Percentiles rank a stretch among this genome's conserved stretches.
Evolutionary conservation across 2,113 vertebrate species (phyloP).

Genomic region (Pungitius pungitius): DNA sequence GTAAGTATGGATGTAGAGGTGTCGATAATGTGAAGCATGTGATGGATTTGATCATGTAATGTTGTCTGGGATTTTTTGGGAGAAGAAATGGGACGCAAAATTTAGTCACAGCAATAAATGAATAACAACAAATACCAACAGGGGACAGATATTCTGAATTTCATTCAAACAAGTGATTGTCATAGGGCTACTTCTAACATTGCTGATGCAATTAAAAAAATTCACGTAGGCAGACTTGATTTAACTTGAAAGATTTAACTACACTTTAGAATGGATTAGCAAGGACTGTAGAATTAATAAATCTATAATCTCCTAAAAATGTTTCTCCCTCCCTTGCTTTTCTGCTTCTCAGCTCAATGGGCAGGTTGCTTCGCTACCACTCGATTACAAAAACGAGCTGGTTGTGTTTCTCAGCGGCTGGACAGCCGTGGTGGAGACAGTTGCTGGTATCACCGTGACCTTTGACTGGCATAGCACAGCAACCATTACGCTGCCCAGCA

Average conservation of each 20-base stretch:
- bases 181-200: slow-evolving; percentile 58
- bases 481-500: slow-evolving; percentile 59
- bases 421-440: slow-evolving; percentile 65
- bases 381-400: slow-evolving; percentile 59
- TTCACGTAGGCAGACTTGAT: slow-evolving; percentile 63
- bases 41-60: slow-evolving; percentile 4
- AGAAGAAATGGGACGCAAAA: slow-evolving; percentile 46
- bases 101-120: slow-evolving; percentile 42
- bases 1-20: slow-evolving; percentile 58
- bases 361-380: slow-evolving; percentile 62
- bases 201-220: slow-evolving; percentile 54
- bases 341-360: slow-evolving; percentile 64
- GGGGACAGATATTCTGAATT: slow-evolving; percentile 38
- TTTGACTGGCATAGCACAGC: slow-evolving; percentile 69
- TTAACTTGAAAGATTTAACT: slow-evolving; percentile 57
- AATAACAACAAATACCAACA: slow-evolving; percentile 57
- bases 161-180: slow-evolving; percentile 42
- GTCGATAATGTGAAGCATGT: slow-evolving; percentile 7
- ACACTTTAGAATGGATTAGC: slow-evolving; percentile 68
- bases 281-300: slow-evolving; percentile 59
- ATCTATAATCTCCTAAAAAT: slow-evolving; percentile 66
- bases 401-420: slow-evolving; percentile 53
- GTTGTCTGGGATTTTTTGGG: slow-evolving; percentile 12
- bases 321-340: slow-evolving; percentile 27
- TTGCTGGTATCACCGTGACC: slow-evolving; percentile 70